Percentiles rank a stretch among this genome's conserved stretches.
Conservation (phyloP, 2,113 vertebrate species). For the Apteryx mantelli region DNA sequence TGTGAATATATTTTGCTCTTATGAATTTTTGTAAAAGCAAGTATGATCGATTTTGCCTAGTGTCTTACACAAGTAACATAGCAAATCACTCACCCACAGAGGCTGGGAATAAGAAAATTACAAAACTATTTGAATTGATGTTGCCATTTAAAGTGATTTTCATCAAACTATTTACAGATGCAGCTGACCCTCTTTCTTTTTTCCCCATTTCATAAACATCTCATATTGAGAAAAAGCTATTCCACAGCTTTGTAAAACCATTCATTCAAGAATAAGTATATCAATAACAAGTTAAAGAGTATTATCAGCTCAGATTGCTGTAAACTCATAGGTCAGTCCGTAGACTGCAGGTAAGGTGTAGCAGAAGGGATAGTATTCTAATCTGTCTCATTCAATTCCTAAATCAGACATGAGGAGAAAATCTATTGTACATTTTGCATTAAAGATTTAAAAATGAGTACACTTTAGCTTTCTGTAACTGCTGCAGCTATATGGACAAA, state of each 20-base stretch:
- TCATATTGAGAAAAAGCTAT: not conserved
- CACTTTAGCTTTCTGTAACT: not conserved
- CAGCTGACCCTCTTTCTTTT: not conserved
- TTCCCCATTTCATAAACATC: not conserved
- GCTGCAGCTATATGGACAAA: not conserved
- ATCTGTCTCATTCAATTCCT: not conserved
- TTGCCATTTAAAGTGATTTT: not conserved
- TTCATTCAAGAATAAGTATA: not conserved
- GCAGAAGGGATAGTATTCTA: not conserved
- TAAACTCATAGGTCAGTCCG: not conserved
- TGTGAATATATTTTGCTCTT: not conserved
- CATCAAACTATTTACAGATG: not conserved
- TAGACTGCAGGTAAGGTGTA: not conserved
- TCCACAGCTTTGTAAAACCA: not conserved
- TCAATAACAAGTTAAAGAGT: not conserved
- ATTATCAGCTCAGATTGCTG: not conserved
- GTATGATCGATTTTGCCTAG: not conserved
- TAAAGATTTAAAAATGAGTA: not conserved
- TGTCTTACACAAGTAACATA: not conserved
- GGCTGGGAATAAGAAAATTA: constrained; percentile 17
- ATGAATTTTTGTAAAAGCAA: not conserved
- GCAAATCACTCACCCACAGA: not conserved
- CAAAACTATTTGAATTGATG: not conserved
- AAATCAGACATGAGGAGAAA: not conserved
- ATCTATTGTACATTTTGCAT: not conserved